Evolutionary conservation across 2,113 vertebrate species (phyloP).

Genomic region (Eulacestoma nigropectus): DNA sequence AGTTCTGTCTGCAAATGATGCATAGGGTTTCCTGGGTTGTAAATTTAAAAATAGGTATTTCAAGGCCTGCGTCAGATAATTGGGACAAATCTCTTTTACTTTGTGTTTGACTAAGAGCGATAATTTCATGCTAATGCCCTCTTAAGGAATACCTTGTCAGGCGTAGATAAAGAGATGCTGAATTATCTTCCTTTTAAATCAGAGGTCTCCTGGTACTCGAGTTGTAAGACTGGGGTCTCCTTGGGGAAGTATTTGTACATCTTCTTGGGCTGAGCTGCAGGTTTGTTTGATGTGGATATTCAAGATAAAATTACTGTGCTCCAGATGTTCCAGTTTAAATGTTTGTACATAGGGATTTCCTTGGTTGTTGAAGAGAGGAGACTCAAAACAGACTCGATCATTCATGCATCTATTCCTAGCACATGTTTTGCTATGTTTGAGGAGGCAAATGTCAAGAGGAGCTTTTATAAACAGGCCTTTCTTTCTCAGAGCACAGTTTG

Average conservation of each 20-base stretch:
- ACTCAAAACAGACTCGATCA: slow-evolving; percentile 72
- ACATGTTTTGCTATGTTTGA: slow-evolving; percentile 46
- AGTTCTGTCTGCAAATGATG: slow-evolving; percentile 10
- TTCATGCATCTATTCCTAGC: slow-evolving; percentile 68
- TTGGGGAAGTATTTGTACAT: slow-evolving; percentile 68
- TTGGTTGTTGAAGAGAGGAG: slow-evolving; percentile 67
- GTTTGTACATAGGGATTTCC: slow-evolving; percentile 73
- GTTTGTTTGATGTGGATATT: slow-evolving; percentile 73
- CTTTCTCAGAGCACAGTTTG: slow-evolving; percentile 22
- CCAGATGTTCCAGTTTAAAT: slow-evolving; percentile 74
- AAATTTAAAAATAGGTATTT: slow-evolving; percentile 36
- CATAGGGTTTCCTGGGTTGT: background rate
- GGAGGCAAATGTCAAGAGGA: slow-evolving; percentile 57
- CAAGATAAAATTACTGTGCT: slow-evolving; percentile 69
- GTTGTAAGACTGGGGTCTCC: slow-evolving; percentile 33
- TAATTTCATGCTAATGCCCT: slow-evolving; percentile 46
- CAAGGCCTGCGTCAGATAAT: background rate
- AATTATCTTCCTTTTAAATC: slow-evolving; percentile 53
- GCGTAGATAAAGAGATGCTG: slow-evolving; percentile 40
- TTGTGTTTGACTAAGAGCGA: slow-evolving; percentile 22
- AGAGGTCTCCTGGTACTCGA: background rate
- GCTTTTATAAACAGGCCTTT: slow-evolving; percentile 48
- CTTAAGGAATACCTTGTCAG: slow-evolving; percentile 30
- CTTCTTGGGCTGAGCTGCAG: slow-evolving; percentile 51
- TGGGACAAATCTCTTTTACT: slow-evolving; percentile 45